Conservation (phyloP, 2,113 vertebrate species). For the Lates calcarifer region DNA sequence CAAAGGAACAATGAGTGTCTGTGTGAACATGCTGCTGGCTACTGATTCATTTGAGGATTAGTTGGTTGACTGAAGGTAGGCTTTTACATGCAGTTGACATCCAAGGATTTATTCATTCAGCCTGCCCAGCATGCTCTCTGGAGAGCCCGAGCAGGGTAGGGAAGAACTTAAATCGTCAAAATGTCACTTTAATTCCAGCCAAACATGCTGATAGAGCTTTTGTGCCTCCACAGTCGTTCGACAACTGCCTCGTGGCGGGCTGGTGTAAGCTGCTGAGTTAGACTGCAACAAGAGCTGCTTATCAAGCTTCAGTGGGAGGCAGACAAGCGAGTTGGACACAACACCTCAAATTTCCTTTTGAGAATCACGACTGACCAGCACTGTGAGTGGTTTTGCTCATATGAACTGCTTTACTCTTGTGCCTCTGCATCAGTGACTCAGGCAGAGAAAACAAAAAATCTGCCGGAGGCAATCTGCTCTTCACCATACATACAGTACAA, state of each 20-base stretch:
- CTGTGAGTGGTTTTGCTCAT: conserved; percentile 29
- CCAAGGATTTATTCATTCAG: conserved; percentile 58
- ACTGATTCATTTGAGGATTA: conserved; percentile 67
- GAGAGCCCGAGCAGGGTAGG: conserved; percentile 35
- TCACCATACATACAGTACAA: not conserved
- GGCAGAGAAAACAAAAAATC: conserved; percentile 22
- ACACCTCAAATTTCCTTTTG: conserved; percentile 61
- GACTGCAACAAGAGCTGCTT: conserved; percentile 68
- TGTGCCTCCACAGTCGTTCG: conserved; percentile 60
- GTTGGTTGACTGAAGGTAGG: conserved; percentile 62
- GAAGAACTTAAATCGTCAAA: conserved; percentile 67
- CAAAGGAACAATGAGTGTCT: conserved; percentile 30
- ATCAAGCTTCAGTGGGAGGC: conserved; percentile 65
- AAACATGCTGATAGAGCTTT: conserved; percentile 71
- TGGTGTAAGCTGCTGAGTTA: conserved; percentile 69
- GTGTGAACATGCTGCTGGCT: conserved; percentile 26
- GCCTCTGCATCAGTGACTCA: conserved; percentile 56
- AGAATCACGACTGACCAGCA: conserved; percentile 55
- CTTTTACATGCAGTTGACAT: conserved; percentile 67
- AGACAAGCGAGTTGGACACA: conserved; percentile 50
- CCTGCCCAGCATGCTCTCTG: conserved; percentile 44
- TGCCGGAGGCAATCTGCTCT: not conserved
- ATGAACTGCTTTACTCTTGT: conserved; percentile 1
- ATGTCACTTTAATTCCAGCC: conserved; percentile 68
- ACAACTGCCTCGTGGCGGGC: conserved; percentile 61